These are phyloP conservation scores for Eilema griseolum DNA, from an alignment of 2,888 invertebrate genomes.

Conservation along the genomic window DNA sequence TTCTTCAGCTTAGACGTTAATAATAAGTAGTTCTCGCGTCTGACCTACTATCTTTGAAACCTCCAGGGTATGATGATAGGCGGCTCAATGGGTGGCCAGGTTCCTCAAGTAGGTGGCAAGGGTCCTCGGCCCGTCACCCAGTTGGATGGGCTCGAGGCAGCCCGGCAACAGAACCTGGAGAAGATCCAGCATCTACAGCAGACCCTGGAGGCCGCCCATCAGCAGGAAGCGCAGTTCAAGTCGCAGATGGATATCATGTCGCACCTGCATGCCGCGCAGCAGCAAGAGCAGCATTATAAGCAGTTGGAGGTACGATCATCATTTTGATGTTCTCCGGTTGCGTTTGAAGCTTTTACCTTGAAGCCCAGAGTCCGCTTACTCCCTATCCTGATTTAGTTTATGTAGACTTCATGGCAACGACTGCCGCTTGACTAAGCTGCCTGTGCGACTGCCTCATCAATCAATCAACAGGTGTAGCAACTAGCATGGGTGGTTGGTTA, in stretches of 20 bases:
- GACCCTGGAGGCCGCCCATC: conserved; percentile 93
- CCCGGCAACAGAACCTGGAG: conserved; percentile 92
- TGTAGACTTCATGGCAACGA: too few species aligned
- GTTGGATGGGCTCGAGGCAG: conserved; percentile 89
- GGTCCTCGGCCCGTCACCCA: conserved; percentile 72
- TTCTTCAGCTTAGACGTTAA: background rate
- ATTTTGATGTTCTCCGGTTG: too few species aligned
- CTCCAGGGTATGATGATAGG: conserved; percentile 79
- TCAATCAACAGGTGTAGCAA: too few species aligned
- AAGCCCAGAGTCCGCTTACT: background rate
- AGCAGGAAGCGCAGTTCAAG: conserved; percentile 91
- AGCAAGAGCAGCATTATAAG: conserved; percentile 93
- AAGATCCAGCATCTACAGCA: conserved; percentile 92
- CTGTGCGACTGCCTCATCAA: too few species aligned
- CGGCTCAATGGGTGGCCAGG: conserved; percentile 71
- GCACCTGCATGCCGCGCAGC: conserved; percentile 91
- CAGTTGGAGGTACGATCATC: conserved; percentile 87
- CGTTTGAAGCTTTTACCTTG: too few species aligned
- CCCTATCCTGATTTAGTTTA: background rate
- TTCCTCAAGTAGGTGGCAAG: conserved; percentile 67
- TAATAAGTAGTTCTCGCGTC: too few species aligned
- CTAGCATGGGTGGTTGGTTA: too few species aligned
- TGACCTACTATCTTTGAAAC: background rate
- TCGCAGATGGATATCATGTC: conserved; percentile 92
- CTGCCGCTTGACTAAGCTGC: too few species aligned